Percentiles rank a stretch among this genome's conserved stretches.
Evolutionary conservation across 2,888 invertebrate genomes (phyloP).

Genomic region (Tenthredo notha): DNA sequence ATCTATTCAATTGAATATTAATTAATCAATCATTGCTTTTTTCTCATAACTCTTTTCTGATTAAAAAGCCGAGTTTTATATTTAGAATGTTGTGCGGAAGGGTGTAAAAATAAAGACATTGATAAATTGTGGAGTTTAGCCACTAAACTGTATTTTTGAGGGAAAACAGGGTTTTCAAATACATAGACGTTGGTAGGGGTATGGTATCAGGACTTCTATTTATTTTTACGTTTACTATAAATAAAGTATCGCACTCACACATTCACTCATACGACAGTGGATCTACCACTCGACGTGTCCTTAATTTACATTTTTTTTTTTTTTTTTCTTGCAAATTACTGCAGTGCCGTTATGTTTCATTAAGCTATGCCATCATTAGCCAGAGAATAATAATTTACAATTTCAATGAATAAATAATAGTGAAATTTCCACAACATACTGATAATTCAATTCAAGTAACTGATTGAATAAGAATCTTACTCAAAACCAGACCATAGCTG

Average conservation of each 20-base stretch:
- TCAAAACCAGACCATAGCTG: slow-evolving; percentile 27
- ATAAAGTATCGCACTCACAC: slow-evolving; percentile 74
- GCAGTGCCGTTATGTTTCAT: slow-evolving; percentile 11
- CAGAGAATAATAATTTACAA: slow-evolving; percentile 42
- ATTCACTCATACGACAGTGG: slow-evolving; percentile 74
- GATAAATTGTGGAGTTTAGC: slow-evolving; percentile 8
- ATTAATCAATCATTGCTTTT: neutral
- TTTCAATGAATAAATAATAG: slow-evolving; percentile 33
- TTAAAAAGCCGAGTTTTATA: neutral
- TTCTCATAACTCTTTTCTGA: neutral
- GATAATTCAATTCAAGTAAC: slow-evolving; percentile 34
- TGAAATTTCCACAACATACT: slow-evolving; percentile 11
- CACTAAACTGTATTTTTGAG: slow-evolving; percentile 61
- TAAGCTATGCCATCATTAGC: slow-evolving; percentile 37
- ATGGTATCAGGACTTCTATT: slow-evolving; percentile 61
- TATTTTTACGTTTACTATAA: slow-evolving; percentile 68
- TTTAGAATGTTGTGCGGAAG: neutral
- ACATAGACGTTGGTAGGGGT: slow-evolving; percentile 39
- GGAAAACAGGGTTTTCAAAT: slow-evolving; percentile 29
- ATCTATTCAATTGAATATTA: neutral
- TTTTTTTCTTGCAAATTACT: slow-evolving; percentile 17
- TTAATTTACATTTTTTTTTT: slow-evolving; percentile 49
- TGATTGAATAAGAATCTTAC: slow-evolving; percentile 5
- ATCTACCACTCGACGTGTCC: slow-evolving; percentile 71
- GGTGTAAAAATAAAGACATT: neutral